Evolutionary conservation across 2,797 vertebrate genomes (phyloP).

Genomic region (Spea hammondii): DNA sequence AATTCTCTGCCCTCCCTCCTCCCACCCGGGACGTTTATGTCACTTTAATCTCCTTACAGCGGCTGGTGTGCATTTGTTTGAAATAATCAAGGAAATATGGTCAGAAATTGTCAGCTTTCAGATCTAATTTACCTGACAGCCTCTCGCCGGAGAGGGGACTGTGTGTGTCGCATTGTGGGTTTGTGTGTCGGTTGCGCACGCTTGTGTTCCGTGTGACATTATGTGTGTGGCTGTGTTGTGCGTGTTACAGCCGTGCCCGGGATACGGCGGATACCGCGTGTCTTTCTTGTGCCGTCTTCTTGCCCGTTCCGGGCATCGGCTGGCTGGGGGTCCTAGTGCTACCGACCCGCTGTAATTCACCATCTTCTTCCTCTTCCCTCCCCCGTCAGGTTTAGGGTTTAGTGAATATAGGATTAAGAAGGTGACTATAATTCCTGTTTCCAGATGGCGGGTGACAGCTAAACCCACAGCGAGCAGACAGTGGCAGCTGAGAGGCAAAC

Average conservation of each 20-base stretch:
- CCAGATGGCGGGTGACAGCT: conserved; percentile 75
- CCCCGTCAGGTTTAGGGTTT: conserved; percentile 74
- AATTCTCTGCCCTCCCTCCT: conserved; percentile 97
- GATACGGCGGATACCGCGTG: not conserved
- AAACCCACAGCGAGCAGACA: conserved; percentile 65
- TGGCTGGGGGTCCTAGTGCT: not conserved
- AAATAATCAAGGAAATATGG: conserved; percentile 99
- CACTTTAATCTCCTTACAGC: conserved; percentile 99
- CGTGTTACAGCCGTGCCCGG: not conserved
- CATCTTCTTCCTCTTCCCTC: conserved; percentile 65
- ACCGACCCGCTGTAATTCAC: conserved; percentile 50
- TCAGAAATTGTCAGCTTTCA: conserved; percentile 99
- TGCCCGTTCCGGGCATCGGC: not conserved
- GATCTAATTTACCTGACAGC: conserved; percentile 99
- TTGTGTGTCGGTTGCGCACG: conserved; percentile 22
- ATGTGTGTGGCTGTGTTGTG: conserved; percentile 55
- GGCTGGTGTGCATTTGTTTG: conserved; percentile 99
- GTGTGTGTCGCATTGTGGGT: conserved; percentile 56
- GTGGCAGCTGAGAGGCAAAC: not conserved
- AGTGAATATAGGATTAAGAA: conserved; percentile 74
- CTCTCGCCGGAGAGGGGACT: conserved; percentile 70
- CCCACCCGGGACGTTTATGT: conserved; percentile 98
- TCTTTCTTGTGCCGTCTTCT: not conserved
- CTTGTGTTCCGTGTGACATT: not conserved
- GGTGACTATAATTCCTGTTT: conserved; percentile 75